Conservation (phyloP, 2,797 vertebrate genomes). For the Emys orbicularis region DNA sequence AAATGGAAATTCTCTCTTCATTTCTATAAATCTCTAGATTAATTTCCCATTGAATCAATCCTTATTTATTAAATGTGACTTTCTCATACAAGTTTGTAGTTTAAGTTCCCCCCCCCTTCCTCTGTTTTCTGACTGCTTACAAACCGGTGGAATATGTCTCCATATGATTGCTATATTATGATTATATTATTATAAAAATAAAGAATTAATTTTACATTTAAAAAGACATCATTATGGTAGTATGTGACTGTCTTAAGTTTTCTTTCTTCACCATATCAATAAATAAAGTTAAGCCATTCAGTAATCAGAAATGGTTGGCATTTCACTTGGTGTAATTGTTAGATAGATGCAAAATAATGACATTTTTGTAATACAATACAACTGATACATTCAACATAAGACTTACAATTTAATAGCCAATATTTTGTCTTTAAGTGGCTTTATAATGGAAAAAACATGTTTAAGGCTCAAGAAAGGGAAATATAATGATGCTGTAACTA, state of each 20-base stretch:
- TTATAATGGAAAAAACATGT: conserved; percentile 22
- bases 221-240: neutral
- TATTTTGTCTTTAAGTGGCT: neutral
- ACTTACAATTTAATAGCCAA: conserved; percentile 49
- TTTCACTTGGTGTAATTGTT: conserved; percentile 29
- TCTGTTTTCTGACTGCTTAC: neutral
- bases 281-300: conserved; percentile 15
- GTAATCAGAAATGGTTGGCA: conserved; percentile 21
- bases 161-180: conserved; percentile 5
- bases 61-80: neutral
- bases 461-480: neutral
- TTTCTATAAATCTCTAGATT: neutral
- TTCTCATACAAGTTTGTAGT: neutral
- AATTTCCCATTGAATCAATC: neutral
- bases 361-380: conserved; percentile 16
- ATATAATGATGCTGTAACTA: neutral
- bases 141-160: neutral
- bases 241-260: conserved; percentile 23
- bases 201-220: neutral
- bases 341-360: conserved; percentile 51
- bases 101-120: neutral
- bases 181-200: neutral
- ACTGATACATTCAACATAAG: conserved; percentile 24
- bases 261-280: conserved; percentile 10
- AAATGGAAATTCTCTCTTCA: neutral